These are phyloP conservation scores for Holacanthella duospinosa DNA, from an alignment of 2,888 invertebrate genomes.

Conservation along the genomic window DNA sequence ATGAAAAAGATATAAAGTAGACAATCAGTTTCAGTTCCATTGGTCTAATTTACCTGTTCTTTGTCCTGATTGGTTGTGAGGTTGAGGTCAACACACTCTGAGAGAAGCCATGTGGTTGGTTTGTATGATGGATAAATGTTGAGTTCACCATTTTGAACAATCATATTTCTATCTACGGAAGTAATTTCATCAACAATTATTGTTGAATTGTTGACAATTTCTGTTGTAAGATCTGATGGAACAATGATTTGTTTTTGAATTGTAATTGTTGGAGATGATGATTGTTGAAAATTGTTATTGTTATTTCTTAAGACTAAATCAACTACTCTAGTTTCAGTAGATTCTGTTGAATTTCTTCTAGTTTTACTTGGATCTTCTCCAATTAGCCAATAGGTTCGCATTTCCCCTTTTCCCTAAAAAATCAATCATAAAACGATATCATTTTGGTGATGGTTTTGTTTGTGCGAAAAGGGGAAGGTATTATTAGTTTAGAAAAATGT, in stretches of 20 bases:
- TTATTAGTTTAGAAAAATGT: too few species aligned
- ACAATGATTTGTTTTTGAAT: neutral
- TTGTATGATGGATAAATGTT: constrained; percentile 12
- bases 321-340: neutral
- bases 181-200: neutral
- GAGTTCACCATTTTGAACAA: neutral
- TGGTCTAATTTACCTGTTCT: neutral
- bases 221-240: neutral
- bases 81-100: constrained; percentile 19
- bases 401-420: constrained; percentile 69
- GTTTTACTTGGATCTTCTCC: constrained; percentile 47
- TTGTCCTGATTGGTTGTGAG: neutral
- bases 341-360: constrained; percentile 20
- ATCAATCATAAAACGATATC: neutral
- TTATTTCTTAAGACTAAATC: neutral
- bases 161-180: too few species aligned
- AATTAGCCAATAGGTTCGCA: constrained; percentile 61
- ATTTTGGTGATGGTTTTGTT: too few species aligned
- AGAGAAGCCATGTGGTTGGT: constrained; percentile 30
- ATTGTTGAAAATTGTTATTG: neutral
- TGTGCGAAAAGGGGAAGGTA: too few species aligned
- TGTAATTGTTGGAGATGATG: neutral
- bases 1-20: constrained; percentile 8
- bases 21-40: neutral
- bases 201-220: neutral